Evolutionary conservation across 2,113 vertebrate species (phyloP), one percentile per base, ranked within the genome.

Genomic region (Notiomystis cincta): DNA sequence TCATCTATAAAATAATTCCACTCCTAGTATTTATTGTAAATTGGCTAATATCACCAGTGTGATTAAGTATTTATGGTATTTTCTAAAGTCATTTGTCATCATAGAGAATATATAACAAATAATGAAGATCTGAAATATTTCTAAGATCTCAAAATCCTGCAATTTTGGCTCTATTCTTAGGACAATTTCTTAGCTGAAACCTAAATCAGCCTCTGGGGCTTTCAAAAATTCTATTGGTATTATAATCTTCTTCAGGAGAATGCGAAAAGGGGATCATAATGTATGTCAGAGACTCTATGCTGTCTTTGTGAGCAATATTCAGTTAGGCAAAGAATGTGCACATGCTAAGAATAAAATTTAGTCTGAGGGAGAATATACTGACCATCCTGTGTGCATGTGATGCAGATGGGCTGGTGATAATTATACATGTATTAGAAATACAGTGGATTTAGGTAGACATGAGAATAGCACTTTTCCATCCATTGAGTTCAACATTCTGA

Each of bases 31-130:
- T 82, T 87, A 80, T 73, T 93, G 56, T 70, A 69, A 93, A 54
- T 50, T 48, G 51, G 22, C 10, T 85, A 90, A 45, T 67, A 79
- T 66, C 71, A 77, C 47, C 89, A 87, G 25, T 27, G 24, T 78
- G n/a, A 75, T 65, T 72, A 90, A 87, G 37, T 25, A 75, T 96
- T 76, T 84, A 48, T 45, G 20, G 21, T 78, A 57, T 96, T 85
- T 90, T 72, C 54, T 72, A 57, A 87, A 89, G 7, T 69, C 0
- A 35, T 64, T 96, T 96, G 13, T 87, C 84, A 64, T 77, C 27
- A 48, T 83, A 53, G 7, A 11, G 67, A 78, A 58, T 47, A 76
- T 38, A 40, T 61, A 82, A 76, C 5, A 57, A 95, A 72, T 64
- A 76, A 80, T 11, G 22, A 79, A 89, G 42, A 67, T n/a, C 24